A percentile compares a stretch with the other conserved stretches of the same genome.
These are phyloP conservation scores for Tympanoctomys barrerae DNA, from an alignment of 2,797 vertebrate genomes.

Conservation along the genomic window DNA sequence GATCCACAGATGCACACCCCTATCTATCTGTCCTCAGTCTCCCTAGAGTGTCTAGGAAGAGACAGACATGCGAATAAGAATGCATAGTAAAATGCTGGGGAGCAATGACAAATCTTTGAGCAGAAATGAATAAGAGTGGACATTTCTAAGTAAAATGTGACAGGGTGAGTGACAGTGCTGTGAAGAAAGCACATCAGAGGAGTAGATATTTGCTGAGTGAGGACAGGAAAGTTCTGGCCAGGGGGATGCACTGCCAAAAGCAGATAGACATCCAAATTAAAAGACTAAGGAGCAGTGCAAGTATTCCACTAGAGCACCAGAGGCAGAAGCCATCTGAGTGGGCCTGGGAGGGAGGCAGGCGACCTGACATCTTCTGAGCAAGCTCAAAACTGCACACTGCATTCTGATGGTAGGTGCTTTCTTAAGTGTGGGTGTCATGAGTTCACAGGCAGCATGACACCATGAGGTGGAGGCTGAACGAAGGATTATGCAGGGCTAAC, in stretches of 20 bases:
- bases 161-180: too few relatives aligned
- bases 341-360: not conserved
- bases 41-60: not conserved
- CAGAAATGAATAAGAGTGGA: not conserved
- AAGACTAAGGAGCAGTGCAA: not conserved
- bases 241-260: not conserved
- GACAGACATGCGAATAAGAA: not conserved
- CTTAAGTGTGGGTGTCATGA: not conserved
- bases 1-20: not conserved
- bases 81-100: not conserved
- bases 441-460: not conserved
- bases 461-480: not conserved
- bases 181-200: not conserved
- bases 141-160: not conserved
- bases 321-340: not conserved
- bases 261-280: not conserved
- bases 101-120: not conserved
- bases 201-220: not conserved
- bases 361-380: fast-evolving
- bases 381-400: not conserved
- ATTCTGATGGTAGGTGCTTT: not conserved
- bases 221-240: not conserved
- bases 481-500: not conserved
- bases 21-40: not conserved
- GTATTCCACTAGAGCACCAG: not conserved